phyloP scores from a whole-genome alignment of 2,888 invertebrate genomes.

The Amphimallon solstitiale region DNA sequence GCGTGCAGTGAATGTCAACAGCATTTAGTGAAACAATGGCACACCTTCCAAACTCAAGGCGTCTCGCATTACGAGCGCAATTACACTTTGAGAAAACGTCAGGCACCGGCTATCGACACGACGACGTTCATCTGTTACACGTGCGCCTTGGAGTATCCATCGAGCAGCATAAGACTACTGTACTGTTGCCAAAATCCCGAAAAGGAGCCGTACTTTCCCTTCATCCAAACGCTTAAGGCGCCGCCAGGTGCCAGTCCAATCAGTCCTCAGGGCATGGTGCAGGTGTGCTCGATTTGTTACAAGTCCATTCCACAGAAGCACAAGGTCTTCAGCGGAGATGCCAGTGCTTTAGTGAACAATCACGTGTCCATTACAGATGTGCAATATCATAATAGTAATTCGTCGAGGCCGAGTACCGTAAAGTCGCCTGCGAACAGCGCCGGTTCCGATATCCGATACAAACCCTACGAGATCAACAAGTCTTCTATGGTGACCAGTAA shows the following conservation, averaged over 20 bases:
- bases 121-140: slow-evolving; percentile 90
- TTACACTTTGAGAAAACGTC: slow-evolving; percentile 83
- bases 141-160: slow-evolving; percentile 84
- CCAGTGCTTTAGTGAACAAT: slow-evolving; percentile 53
- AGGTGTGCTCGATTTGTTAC: slow-evolving; percentile 83
- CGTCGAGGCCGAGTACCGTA: slow-evolving; percentile 64
- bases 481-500: slow-evolving; percentile 61
- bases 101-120: slow-evolving; percentile 71
- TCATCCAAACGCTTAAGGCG: slow-evolving; percentile 82
- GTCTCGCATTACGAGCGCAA: slow-evolving; percentile 81
- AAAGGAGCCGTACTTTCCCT: slow-evolving; percentile 90
- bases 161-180: slow-evolving; percentile 81
- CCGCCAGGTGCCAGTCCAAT: slow-evolving; percentile 89
- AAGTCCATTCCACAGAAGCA: slow-evolving; percentile 83
- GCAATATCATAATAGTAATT: slow-evolving; percentile 56
- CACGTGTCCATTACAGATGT: slow-evolving; percentile 61
- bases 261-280: slow-evolving; percentile 79
- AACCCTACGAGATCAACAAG: slow-evolving; percentile 69
- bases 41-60: slow-evolving; percentile 70
- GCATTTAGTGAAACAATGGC: slow-evolving; percentile 90
- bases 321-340: slow-evolving; percentile 71
- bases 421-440: slow-evolving; percentile 68
- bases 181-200: slow-evolving; percentile 88
- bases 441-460: slow-evolving; percentile 69
- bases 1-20: slow-evolving; percentile 87